Conservation (phyloP, 2,797 vertebrate genomes). For the Carapus acus region DNA sequence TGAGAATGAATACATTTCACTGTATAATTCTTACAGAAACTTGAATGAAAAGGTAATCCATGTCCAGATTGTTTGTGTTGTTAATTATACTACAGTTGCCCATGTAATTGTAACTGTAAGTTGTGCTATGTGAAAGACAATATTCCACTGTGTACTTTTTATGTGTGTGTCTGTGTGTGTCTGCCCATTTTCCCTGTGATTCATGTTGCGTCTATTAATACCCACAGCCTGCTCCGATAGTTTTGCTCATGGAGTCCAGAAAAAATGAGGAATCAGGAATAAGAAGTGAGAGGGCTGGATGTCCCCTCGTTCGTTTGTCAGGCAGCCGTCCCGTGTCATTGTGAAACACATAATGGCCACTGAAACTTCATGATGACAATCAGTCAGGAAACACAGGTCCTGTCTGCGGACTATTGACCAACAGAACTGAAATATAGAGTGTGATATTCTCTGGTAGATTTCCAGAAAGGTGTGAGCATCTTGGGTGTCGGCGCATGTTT, state of each 20-base stretch:
- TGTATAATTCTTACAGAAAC: too few relatives aligned
- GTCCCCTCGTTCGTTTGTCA: conserved; percentile 60
- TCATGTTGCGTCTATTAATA: conserved; percentile 63
- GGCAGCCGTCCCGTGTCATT: conserved; percentile 67
- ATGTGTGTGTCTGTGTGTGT: conserved; percentile 2
- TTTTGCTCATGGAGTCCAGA: conserved; percentile 57
- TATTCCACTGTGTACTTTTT: too few relatives aligned
- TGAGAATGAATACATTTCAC: too few relatives aligned
- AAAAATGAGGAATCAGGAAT: conserved; percentile 82
- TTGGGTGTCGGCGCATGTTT: not conserved
- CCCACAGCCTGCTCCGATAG: conserved; percentile 47
- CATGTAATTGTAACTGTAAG: not conserved
- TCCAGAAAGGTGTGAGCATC: not conserved
- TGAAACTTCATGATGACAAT: conserved; percentile 66
- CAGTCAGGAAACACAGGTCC: conserved; percentile 63
- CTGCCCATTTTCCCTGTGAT: conserved; percentile 55
- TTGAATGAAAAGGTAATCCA: too few relatives aligned
- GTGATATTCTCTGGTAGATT: not conserved
- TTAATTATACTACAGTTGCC: not conserved
- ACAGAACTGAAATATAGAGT: conserved; percentile 33
- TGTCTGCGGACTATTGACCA: conserved; percentile 48
- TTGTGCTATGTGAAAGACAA: not conserved
- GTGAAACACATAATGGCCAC: conserved; percentile 75
- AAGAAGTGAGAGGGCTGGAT: conserved; percentile 79
- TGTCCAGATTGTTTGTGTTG: too few relatives aligned